A percentile compares a stretch with the other conserved stretches of the same genome.
These are phyloP conservation scores for Myotis davidii DNA, from an alignment of 2,113 vertebrate species.

Conservation along the genomic window DNA sequence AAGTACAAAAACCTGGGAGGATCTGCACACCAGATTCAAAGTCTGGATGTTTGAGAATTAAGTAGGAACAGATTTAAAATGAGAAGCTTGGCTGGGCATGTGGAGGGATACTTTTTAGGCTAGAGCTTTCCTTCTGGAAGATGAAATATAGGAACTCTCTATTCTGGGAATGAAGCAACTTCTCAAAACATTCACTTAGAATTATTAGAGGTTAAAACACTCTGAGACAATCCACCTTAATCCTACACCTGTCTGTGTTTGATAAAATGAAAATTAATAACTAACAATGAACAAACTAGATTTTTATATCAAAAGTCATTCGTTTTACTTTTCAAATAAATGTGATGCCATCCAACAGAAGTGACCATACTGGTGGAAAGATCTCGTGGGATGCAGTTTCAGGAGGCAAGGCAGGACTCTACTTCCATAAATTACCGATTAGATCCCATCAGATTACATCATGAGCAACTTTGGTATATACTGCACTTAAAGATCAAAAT, in stretches of 20 bases:
- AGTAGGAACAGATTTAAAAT: neutral
- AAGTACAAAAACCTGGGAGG: neutral
- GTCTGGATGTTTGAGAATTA: neutral
- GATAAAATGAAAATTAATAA: conserved; percentile 30
- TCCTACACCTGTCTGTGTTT: neutral
- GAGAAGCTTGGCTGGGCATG: neutral
- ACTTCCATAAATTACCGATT: neutral
- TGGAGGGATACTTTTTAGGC: neutral
- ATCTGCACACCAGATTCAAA: neutral
- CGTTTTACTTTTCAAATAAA: neutral
- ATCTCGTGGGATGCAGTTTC: neutral
- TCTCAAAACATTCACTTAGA: neutral
- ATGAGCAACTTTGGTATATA: neutral
- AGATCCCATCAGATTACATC: neutral
- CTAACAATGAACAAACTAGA: neutral
- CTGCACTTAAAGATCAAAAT: neutral
- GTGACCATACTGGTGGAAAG: neutral
- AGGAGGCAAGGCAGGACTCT: neutral
- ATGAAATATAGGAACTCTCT: neutral
- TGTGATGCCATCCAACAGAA: neutral
- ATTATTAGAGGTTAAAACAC: neutral
- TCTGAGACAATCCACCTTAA: neutral
- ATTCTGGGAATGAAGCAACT: neutral
- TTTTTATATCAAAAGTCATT: neutral
- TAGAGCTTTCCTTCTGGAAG: neutral